Evolutionary conservation across 2,113 vertebrate species (phyloP).

Genomic region (Panthera uncia): DNA sequence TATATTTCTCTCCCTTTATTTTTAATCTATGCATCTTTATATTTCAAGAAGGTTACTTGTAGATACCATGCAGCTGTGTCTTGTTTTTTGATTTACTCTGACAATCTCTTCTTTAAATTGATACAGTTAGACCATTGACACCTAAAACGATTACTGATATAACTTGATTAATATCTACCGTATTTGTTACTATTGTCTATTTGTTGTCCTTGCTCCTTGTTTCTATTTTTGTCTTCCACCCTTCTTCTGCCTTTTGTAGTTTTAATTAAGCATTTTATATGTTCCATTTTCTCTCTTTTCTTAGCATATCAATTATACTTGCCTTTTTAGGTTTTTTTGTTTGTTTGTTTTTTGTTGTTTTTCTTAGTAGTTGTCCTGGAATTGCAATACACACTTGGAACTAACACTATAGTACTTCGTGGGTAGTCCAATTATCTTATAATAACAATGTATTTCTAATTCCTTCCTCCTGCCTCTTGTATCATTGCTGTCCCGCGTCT

Average conservation of each 20-base stretch:
- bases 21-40: not conserved
- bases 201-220: not conserved
- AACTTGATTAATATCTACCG: not conserved
- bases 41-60: not conserved
- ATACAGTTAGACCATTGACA: not conserved
- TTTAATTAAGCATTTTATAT: not conserved
- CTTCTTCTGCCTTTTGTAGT: not conserved
- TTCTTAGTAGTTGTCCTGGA: not conserved
- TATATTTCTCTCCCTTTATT: not conserved
- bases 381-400: not conserved
- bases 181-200: not conserved
- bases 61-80: not conserved
- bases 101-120: not conserved
- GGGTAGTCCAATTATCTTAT: not conserved
- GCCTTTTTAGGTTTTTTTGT: not conserved
- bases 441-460: not conserved
- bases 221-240: not conserved
- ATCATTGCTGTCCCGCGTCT: not conserved
- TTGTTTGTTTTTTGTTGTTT: too few relatives aligned
- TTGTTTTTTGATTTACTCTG: not conserved
- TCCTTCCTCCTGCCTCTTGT: not conserved
- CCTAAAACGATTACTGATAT: not conserved
- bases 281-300: not conserved
- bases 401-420: not conserved
- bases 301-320: not conserved